Evolutionary conservation across 2,888 invertebrate species (phyloP), one percentile per base, ranked within the genome.

Genomic region (Ectemnius cavifrons): DNA sequence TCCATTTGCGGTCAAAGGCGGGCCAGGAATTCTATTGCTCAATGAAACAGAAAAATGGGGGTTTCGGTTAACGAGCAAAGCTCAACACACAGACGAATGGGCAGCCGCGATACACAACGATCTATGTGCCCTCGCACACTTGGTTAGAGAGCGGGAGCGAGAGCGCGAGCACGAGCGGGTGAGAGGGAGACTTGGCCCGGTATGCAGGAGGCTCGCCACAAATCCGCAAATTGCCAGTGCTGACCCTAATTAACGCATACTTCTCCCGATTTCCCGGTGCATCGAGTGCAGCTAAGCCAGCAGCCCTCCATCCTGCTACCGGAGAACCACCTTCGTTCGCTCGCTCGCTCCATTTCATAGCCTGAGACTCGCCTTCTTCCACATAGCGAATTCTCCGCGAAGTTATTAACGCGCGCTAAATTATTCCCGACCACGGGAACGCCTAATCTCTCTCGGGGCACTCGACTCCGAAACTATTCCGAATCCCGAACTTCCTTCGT

Each of bases 241-340:
- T 82, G 84, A 85, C 87, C 83, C 85, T 89, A 89, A 89, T 89
- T 89, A 89, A 85, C 85, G 88, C 89, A 87, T 88, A 87, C 86
- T 88, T 87, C 83, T 76, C 74, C 68, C 68, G 63, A 77, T 78
- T 79, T 77, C 67, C 83, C 70, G 66, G 73, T 37, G 37, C 78
- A 67, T 79, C 71, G 82, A 75, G n/a, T 16, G 52, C 16, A 52
- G 37, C 11, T 37, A 37, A 37, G 37, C 37, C 37, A 37, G 37
- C 37, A 6, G 11, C 37, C 37, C 71, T 79, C 77, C 59, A 72
- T 79, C 79, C 49, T 52, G 49, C 18, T 47, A 47, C 46, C 45
- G 3, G 23, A 23, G 23, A 23, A 37, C 57, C 59, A n/a, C 61
- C 46, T 16, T 46, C n/a, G 6, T 20, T 46, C n/a, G 6, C 27